Base-by-base conservation (phyloP, 2,113 vertebrate genomes). In the Paracyprichromis sp. region DNA sequence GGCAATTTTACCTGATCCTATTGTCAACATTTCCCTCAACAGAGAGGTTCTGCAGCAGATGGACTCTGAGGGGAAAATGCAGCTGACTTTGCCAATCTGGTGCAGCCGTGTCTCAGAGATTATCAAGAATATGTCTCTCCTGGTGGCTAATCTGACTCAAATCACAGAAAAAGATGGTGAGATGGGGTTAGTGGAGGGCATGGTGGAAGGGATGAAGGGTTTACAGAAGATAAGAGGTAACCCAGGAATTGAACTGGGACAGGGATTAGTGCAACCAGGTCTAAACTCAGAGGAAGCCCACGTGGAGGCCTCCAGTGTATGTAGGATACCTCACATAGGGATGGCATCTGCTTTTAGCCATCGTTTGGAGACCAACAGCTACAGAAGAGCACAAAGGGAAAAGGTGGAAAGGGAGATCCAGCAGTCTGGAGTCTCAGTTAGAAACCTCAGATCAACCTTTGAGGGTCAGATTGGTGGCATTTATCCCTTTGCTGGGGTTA, bases 391-490 rank as follows among this genome's bases (percentile, higher is more conserved):
- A 14, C 93, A 80, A 45, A 93, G 95, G 53, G 96, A 97, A n/a
- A 94, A 88, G 56, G 97, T 95, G 3, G 96, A 97, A 92, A 94
- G 90, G 7, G 98, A 99, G 95, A 97, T 99, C 82, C 96, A 96
- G 26, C 95, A 97, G 83, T 98, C 95, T 6, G 98, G 98, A 0
- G 97, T 99, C 61, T 98, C 98, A 0, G 98, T 99, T 5, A 93
- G 90, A 87, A 96, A 93, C 7, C 94, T 99, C 36, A 96, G 97
- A 2, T 95, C 96, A 2, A 97, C 96, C 90, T 99, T 98, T 84
- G 98, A 99, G 93, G 92, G 90, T 83, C 95, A 80, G 17, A 95
- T 96, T 8, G 95, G 94, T 34, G 73, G 69, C 2, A 92, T 96
- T 53, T 96, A 96, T 80, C 96, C 96, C 31, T 96, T 96, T 24